Evolutionary conservation across 1,140 invertebrate species (phyloP).

Genomic region (Platyura marginata): DNA sequence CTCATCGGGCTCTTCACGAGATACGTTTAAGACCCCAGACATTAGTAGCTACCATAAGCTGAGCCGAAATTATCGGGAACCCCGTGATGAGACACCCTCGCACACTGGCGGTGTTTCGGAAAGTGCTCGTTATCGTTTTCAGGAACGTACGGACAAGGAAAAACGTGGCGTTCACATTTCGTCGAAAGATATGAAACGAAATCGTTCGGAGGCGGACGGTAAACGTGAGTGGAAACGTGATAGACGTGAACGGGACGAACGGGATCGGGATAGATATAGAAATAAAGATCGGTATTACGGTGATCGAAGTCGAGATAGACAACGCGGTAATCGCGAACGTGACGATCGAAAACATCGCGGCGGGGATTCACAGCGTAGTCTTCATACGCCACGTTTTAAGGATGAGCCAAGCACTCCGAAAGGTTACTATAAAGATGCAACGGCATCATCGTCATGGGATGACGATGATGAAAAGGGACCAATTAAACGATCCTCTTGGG

Average conservation of each 20-base stretch:
- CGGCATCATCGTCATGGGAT: conserved; percentile 58
- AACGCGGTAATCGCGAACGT: conserved; percentile 18
- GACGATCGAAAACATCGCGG: conserved; percentile 9
- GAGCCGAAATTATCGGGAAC: conserved; percentile 51
- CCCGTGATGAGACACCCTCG: conserved; percentile 76
- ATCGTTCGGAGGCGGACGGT: conserved; percentile 14
- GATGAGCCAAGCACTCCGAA: conserved; percentile 70
- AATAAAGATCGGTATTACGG: conserved; percentile 17
- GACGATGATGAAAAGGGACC: conserved; percentile 66
- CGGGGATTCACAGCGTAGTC: conserved; percentile 30
- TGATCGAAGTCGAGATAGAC: conserved; percentile 15
- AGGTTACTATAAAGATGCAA: conserved; percentile 6
- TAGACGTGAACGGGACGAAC: conserved; percentile 5
- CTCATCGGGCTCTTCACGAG: conserved; percentile 11
- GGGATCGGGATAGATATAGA: conserved; percentile 15
- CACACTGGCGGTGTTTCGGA: conserved; percentile 78
- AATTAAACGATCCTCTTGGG: conserved; percentile 62
- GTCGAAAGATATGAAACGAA: conserved; percentile 30
- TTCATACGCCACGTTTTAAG: conserved; percentile 47
- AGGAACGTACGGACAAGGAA: conserved; percentile 31
- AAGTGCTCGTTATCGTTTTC: conserved; percentile 50
- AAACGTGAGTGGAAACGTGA: conserved; percentile 14
- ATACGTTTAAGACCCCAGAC: conserved; percentile 18
- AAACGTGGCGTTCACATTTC: conserved; percentile 31
- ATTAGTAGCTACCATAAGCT: conserved; percentile 25